Percentiles rank a stretch among this genome's conserved stretches.
Conservation (phyloP, 2,797 vertebrate species). For the Heliangelus exortis region DNA sequence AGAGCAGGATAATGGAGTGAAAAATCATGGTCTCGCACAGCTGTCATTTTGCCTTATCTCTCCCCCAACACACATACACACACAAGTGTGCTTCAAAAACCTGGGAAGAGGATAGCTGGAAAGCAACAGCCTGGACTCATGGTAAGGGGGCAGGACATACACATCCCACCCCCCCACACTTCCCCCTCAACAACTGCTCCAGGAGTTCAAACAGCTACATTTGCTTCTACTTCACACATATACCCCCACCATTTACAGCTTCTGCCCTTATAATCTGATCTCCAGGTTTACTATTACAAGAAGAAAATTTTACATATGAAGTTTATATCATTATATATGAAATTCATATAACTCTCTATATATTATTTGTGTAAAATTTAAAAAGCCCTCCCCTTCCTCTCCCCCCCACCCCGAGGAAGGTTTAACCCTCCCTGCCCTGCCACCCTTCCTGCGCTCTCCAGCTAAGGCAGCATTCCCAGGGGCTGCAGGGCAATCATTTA, state of each 20-base stretch:
- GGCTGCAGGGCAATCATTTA: constrained; percentile 43
- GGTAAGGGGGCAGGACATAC: not conserved
- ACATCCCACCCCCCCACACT: not conserved
- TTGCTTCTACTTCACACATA: not conserved
- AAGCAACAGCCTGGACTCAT: not conserved
- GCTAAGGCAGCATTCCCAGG: constrained; percentile 18
- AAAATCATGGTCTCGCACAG: constrained; percentile 49
- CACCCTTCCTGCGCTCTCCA: not conserved
- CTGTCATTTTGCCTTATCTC: constrained; percentile 48
- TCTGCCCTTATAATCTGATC: not conserved
- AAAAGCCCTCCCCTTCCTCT: not conserved
- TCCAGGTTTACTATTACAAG: not conserved
- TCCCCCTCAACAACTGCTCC: not conserved
- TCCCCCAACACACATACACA: not conserved
- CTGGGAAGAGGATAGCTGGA: not conserved
- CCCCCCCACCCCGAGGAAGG: not conserved
- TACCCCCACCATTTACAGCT: not conserved
- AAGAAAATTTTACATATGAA: not conserved
- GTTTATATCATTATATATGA: not conserved
- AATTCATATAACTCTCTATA: not conserved
- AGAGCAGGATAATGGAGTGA: constrained; percentile 47
- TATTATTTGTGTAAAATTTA: not conserved
- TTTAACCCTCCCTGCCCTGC: not conserved
- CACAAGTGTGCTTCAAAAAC: constrained; percentile 4
- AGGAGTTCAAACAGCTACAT: constrained; percentile 5